Base-by-base conservation (phyloP, 1,140 invertebrate species). In the Drosophila santomea region DNA sequence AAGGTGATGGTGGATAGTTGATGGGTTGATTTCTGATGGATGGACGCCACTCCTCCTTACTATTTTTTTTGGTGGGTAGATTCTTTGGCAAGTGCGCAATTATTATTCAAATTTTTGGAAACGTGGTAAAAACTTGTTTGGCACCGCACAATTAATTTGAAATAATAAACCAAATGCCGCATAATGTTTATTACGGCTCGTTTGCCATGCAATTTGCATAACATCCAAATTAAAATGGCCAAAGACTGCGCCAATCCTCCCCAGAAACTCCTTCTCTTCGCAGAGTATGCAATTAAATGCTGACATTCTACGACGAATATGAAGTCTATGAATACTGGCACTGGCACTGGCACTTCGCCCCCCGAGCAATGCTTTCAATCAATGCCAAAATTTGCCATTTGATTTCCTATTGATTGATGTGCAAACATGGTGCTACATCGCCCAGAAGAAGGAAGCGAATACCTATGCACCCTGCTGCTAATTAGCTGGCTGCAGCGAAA, bases 331-430 rank as follows among this genome's bases (percentile, higher is more conserved):
- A 52, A 54, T 66, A 57, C 63, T 68, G 64, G 47, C 20, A 20
- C 20, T 20, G 20, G 20, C 20, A 20, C 20, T 20, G 20, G 20
- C 17, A 17, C 44, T 61, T 25, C 6, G 55, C 48, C 43, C 47
- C 54, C 68, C 51, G 51, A 63, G 72, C 72, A 60, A 80, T 59
- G 83, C 84, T 76, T 88, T 86, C 83, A 86, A 86, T 85, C 82
- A 86, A 77, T 78, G 74, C 74, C 72, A 66, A 57, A 62, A 50
- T 64, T 82, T 78, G 66, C 71, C 71, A 85, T 88, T 86, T 83
- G 84, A 86, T 79, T 78, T 83, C 67, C 68, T 83, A n/a, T n/a
- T 88, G 83, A 88, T 88, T 89, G 84, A 88, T 88, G 83, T 83
- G 76, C 83, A 88, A 89, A 88, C 55, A 88, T 60, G 39, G 25